A percentile compares a stretch with the other conserved stretches of the same genome.
These are phyloP conservation scores for Brachyalestes nurse DNA, from an alignment of 2,797 vertebrate species.

Conservation along the genomic window DNA sequence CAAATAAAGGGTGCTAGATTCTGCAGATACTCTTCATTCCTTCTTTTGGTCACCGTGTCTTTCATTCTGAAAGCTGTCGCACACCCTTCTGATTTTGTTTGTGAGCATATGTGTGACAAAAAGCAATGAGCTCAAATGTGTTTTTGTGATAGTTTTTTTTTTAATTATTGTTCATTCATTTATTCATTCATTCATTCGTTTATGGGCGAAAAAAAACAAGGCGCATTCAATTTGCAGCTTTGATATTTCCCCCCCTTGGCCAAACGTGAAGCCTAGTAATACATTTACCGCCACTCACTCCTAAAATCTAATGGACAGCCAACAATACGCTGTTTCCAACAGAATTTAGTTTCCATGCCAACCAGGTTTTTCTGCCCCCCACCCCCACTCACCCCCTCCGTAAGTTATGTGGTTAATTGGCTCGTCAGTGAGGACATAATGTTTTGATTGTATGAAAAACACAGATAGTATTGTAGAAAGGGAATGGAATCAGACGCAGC, in stretches of 20 bases:
- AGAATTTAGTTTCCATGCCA: conserved; percentile 45
- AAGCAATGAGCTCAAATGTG: not conserved
- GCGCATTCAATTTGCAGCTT: conserved; percentile 14
- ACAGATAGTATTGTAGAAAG: conserved; percentile 11
- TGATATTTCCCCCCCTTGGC: not conserved
- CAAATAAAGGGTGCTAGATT: conserved; percentile 50
- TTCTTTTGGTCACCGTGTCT: not conserved
- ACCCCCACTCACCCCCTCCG: not conserved
- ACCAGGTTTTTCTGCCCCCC: not conserved
- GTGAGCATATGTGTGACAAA: not conserved
- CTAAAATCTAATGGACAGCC: conserved; percentile 32
- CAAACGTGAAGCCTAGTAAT: not conserved
- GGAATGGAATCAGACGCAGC: not conserved
- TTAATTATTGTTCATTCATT: not conserved
- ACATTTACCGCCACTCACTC: conserved; percentile 11
- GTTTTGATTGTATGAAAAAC: conserved; percentile 45
- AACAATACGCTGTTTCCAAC: conserved; percentile 24
- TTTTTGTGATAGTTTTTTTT: not conserved
- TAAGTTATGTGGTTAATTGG: conserved; percentile 41
- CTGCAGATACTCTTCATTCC: not conserved
- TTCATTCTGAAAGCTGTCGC: conserved; percentile 8
- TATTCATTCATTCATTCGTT: too few species aligned
- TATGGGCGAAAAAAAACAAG: not conserved
- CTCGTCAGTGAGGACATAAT: conserved; percentile 46
- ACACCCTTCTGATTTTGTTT: not conserved